These are phyloP conservation scores for Psix sp. DNA, from an alignment of 1,140 invertebrate species.

Conservation along the genomic window DNA sequence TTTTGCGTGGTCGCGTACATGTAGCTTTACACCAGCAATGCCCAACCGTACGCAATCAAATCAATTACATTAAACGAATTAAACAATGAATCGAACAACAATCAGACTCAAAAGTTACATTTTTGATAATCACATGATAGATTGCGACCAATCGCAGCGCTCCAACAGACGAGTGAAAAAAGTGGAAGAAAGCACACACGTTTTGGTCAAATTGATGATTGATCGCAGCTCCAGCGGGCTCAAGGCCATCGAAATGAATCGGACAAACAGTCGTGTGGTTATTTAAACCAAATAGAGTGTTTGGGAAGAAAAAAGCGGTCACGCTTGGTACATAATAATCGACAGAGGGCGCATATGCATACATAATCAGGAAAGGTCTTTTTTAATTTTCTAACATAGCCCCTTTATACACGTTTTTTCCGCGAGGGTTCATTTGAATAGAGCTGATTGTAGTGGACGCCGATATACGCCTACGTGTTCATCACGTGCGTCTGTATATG, in stretches of 20 bases:
- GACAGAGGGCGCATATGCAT: constrained; percentile 73
- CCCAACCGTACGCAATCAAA: background rate
- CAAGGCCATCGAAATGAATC: background rate
- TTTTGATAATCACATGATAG: no score
- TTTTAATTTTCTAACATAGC: constrained; percentile 70
- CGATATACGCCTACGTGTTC: constrained; percentile 69
- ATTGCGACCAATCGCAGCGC: no score
- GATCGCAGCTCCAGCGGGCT: no score
- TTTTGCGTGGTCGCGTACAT: background rate
- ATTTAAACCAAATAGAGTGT: constrained; percentile 11
- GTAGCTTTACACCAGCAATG: background rate
- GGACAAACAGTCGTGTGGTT: constrained; percentile 17
- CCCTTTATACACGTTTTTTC: constrained; percentile 65
- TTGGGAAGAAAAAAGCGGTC: constrained; percentile 59
- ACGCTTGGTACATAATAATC: constrained; percentile 69
- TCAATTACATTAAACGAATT: constrained; percentile 1
- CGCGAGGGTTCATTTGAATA: constrained; percentile 76
- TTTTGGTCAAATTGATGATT: no score
- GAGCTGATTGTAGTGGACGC: constrained; percentile 60
- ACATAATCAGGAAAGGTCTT: constrained; percentile 62
- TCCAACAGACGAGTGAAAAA: no score
- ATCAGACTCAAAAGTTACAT: no score
- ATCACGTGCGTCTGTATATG: constrained; percentile 26
- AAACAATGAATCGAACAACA: background rate
- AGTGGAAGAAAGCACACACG: no score